Base-by-base conservation (phyloP, 2,113 vertebrate genomes). In the Turdus rufiventris region DNA sequence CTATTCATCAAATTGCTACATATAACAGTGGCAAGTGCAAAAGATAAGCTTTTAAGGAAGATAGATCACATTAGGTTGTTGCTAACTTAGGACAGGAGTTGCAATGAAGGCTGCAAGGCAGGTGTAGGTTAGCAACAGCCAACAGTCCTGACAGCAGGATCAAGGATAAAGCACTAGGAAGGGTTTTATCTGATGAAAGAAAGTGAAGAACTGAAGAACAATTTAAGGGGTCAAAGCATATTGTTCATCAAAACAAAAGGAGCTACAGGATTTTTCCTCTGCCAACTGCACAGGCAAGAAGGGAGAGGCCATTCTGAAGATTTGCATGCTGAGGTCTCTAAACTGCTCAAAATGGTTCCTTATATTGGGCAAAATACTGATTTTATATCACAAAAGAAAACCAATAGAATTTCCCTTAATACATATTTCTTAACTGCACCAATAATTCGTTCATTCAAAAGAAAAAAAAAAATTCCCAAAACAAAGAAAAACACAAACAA, bases 41-140 rank as follows among this genome's bases (percentile, higher is more conserved):
- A 94, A 86, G 71, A 92, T 76, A 94, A 95, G 67, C 58, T 86
- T 68, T 88, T 92, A 90, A 93, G 88, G 71, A 93, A 90, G 79
- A 94, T 34, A 66, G 75, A 93, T 90, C 62, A 33, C 50, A 63
- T 60, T 50, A 90, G 47, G 42, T 80, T 88, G 58, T 62, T 90
- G 78, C 54, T 76, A 38, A 58, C 34, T 62, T 83, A 47, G 67
- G 58, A 91, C 43, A 63, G 70, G 56, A 70, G 47, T 33, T 85
- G 26, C 38, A 72, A 84, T 84, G 42, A 72, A 88, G 65, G 60
- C 66, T 79, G 50, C 50, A 57, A 93, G 62, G n/a, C 33, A 89
- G 85, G 78, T 68, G 50, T 57, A 83, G 54, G 47, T 53, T 68
- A 34, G 62, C 33, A 75, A 79, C 28, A 85, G 66, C 25, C 58